Evolutionary conservation across 2,797 vertebrate species (phyloP).

Genomic region (Vultur gryphus): DNA sequence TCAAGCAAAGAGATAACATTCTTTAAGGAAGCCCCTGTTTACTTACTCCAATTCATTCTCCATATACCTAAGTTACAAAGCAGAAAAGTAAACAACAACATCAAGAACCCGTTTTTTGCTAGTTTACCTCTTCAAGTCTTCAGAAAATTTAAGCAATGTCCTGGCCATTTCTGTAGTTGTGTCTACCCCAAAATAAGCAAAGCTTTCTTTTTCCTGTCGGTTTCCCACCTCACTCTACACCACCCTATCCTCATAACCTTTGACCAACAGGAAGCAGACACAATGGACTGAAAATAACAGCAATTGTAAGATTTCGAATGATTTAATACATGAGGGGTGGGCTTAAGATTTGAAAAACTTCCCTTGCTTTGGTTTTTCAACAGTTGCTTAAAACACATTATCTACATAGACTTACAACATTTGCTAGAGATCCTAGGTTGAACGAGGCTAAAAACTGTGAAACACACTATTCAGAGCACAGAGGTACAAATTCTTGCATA

Average conservation of each 20-base stretch:
- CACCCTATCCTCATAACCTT: slow-evolving; percentile 90
- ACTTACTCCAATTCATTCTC: neutral
- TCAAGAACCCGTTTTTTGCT: neutral
- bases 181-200: slow-evolving; percentile 67
- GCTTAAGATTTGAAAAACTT: neutral
- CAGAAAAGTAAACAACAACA: neutral
- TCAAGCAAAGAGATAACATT: neutral
- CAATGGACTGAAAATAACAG: slow-evolving; percentile 95
- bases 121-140: slow-evolving; percentile 62
- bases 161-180: slow-evolving; percentile 60
- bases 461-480: neutral
- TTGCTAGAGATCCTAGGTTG: neutral
- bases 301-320: slow-evolving; percentile 51
- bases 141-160: slow-evolving; percentile 25
- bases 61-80: neutral
- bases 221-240: slow-evolving; percentile 81
- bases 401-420: neutral
- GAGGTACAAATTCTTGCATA: neutral
- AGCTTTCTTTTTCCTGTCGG: slow-evolving; percentile 77
- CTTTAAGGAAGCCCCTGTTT: neutral
- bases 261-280: slow-evolving; percentile 96
- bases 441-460: neutral
- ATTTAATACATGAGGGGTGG: slow-evolving; percentile 60
- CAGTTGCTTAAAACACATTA: neutral
- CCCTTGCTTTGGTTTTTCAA: neutral